phyloP scores from a whole-genome alignment of 2,113 vertebrate genomes.

The Microtus pennsylvanicus region DNA sequence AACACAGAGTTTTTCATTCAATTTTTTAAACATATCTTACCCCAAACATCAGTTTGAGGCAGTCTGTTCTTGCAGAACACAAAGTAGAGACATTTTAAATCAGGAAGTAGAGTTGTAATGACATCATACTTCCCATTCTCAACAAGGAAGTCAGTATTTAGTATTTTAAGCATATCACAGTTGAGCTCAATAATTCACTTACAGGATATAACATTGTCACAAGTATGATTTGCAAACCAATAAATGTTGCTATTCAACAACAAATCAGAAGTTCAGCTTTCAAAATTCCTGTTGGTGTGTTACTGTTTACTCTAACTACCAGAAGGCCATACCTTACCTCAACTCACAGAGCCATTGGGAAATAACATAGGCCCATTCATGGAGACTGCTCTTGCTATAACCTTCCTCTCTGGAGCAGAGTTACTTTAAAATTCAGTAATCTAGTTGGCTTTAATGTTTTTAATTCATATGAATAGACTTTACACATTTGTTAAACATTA shows the following conservation, averaged over 20 bases:
- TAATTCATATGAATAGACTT: neutral
- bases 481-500: neutral
- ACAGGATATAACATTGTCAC: neutral
- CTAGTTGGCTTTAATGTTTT: neutral
- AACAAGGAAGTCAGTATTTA: neutral
- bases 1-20: conserved; percentile 4
- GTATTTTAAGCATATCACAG: neutral
- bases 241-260: neutral
- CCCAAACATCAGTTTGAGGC: neutral
- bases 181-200: neutral
- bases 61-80: neutral
- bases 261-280: neutral
- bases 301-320: neutral
- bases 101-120: neutral
- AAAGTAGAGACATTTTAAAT: neutral
- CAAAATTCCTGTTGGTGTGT: neutral
- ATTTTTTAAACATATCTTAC: conserved; percentile 16
- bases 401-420: neutral
- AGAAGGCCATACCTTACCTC: neutral
- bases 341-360: neutral
- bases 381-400: neutral
- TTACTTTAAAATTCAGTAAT: neutral
- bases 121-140: neutral
- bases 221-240: neutral
- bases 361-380: neutral